Percentiles rank a stretch among this genome's conserved stretches.
Evolutionary conservation across 2,888 invertebrate species (phyloP).

Genomic region (Drosophila austrosaltans): DNA sequence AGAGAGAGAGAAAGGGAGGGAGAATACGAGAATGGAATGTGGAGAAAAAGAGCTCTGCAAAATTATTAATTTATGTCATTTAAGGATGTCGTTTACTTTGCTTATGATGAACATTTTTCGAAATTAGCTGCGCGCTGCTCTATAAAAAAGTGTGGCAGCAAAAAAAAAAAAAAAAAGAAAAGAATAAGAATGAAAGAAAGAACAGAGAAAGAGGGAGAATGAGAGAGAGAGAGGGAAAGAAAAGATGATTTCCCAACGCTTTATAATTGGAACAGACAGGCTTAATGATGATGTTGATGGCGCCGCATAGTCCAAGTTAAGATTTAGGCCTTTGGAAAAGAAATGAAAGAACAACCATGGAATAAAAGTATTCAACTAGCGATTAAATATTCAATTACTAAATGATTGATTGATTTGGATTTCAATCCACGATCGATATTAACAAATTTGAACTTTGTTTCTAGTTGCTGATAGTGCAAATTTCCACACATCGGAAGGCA

Average conservation of each 20-base stretch:
- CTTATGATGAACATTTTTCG: slow-evolving; percentile 62
- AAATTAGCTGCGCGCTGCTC: slow-evolving; percentile 60
- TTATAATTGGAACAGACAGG: slow-evolving; percentile 39
- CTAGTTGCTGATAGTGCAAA: too few relatives aligned
- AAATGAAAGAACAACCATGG: not conserved
- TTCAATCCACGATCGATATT: too few relatives aligned
- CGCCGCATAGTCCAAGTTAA: not conserved
- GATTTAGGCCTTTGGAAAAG: not conserved
- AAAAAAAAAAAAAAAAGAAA: slow-evolving; percentile 14
- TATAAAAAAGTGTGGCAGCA: slow-evolving; percentile 24
- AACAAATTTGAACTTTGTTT: too few relatives aligned
- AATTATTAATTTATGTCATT: slow-evolving; percentile 77
- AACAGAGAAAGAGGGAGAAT: too few relatives aligned
- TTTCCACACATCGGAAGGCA: too few relatives aligned
- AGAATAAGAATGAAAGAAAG: not conserved
- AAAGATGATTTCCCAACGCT: slow-evolving; percentile 37
- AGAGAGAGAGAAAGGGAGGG: not conserved
- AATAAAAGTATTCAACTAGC: not conserved
- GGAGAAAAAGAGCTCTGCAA: slow-evolving; percentile 43
- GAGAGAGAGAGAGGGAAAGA: not conserved
- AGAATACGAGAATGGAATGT: not conserved
- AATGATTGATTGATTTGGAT: too few relatives aligned
- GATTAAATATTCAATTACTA: too few relatives aligned
- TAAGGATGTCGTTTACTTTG: slow-evolving; percentile 66
- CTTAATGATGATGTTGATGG: slow-evolving; percentile 11